Evolutionary conservation across 2,888 invertebrate genomes (phyloP), one percentile per base, ranked within the genome.

Genomic region (Aelia acuminata): DNA sequence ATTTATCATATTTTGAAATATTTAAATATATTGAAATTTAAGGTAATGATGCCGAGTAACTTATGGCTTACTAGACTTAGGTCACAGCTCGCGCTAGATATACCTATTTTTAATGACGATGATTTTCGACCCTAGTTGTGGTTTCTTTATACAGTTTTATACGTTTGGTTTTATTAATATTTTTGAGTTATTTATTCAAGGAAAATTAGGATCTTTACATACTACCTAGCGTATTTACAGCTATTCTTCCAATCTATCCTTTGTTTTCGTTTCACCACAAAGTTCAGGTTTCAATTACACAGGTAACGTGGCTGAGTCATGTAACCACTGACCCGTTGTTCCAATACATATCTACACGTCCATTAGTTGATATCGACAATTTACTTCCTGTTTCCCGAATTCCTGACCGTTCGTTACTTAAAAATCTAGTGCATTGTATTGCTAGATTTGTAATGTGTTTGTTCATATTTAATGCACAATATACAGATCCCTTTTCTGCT

Each of bases 361-460:
- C 63, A 7, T 70, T 18, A 35, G 26, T 35, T 70, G 31, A 35
- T 70, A 35, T 35, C 35, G 18, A 70, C 35, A 5, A 70, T 70
- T 70, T 70, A 20, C 63, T 70, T 70, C 63, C 63, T 70, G 31
- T 70, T 70, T 70, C 63, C 18, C 7, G 20, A 70, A 70, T 70
- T 35, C 63, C 63, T 70, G 35, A 70, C 63, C 31, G 63, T 70
- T 57, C 26, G 26, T 26, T 26, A 26, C 26, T 53, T 20, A 18
- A 1, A 1, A 35, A 70, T 70, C 0, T 70, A 8, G 7, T 35
- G 1, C n/a, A n/a, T n/a, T n/a, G n/a, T n/a, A n/a, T n/a, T n/a
- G n/a, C n/a, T n/a, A n/a, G n/a, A n/a, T n/a, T n/a, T n/a, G n/a
- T n/a, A n/a, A n/a, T n/a, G n/a, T n/a, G n/a, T n/a, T n/a, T n/a